phyloP scores from a whole-genome alignment of 2,797 vertebrate species.

The Semaprochilodus insignis region DNA sequence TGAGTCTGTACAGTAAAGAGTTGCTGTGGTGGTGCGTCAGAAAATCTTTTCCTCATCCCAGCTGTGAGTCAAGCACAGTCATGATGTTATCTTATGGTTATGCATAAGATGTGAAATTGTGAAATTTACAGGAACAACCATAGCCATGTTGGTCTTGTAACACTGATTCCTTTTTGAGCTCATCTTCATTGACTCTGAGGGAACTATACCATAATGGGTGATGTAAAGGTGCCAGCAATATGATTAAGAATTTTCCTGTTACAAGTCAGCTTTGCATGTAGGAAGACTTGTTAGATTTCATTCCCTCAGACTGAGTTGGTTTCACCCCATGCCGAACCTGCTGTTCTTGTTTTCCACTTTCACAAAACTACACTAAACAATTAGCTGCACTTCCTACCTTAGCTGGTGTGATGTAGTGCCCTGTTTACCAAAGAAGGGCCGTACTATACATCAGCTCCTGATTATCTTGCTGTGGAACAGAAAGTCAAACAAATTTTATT shows the following conservation, averaged over 20 bases:
- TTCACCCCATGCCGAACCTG: background rate
- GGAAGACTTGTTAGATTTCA: constrained; percentile 21
- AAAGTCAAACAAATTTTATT: constrained; percentile 26
- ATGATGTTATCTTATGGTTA: no score
- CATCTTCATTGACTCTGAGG: no score
- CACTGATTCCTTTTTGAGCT: no score
- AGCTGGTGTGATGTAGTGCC: background rate
- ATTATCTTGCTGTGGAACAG: background rate
- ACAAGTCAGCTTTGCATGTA: background rate
- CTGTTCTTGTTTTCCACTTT: background rate
- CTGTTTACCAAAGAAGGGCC: background rate
- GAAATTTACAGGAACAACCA: background rate
- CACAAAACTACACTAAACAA: background rate
- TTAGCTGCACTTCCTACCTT: background rate
- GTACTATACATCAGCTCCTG: background rate
- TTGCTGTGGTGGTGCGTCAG: background rate
- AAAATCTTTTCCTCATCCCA: background rate
- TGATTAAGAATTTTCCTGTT: no score
- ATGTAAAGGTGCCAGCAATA: no score
- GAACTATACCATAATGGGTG: no score
- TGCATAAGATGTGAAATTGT: no score
- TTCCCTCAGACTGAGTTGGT: constrained; percentile 6
- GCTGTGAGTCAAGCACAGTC: background rate
- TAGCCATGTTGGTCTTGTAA: no score
- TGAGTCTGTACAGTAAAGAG: background rate